Conservation (phyloP, 2,113 vertebrate species). For the Bungarus multicinctus region DNA sequence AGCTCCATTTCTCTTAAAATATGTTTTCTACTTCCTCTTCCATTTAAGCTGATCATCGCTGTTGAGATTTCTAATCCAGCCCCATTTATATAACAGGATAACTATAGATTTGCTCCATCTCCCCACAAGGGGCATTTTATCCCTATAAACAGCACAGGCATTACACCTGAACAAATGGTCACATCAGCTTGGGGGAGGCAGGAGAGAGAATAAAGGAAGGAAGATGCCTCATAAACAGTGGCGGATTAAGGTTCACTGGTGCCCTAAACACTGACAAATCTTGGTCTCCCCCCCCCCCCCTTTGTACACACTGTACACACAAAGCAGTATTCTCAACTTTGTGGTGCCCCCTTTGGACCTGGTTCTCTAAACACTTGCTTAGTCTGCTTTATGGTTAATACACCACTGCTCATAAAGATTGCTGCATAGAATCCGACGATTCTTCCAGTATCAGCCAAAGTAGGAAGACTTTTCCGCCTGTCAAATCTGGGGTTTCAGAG, state of each 20-base stretch:
- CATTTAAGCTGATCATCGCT: background rate
- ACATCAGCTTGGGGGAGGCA: background rate
- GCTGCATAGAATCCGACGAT: background rate
- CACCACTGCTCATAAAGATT: background rate
- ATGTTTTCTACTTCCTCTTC: background rate
- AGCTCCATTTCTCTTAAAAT: background rate
- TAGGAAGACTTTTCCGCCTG: background rate
- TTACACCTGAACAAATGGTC: background rate
- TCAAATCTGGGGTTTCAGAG: background rate
- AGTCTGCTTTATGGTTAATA: no score
- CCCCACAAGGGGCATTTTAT: background rate
- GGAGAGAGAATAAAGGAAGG: background rate
- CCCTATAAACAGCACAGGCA: background rate
- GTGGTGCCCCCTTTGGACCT: no score
- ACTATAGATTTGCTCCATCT: background rate
- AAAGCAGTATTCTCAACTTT: no score
- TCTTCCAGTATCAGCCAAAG: background rate
- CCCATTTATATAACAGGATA: background rate
- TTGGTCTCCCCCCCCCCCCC: no score
- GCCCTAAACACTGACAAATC: no score
- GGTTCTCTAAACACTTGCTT: no score
- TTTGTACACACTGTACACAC: no score
- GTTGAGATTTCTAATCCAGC: background rate
- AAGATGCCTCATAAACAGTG: background rate
- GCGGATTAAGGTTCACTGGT: no score